Base-by-base conservation (phyloP, 2,797 vertebrate species). In the Ctenosaura bakeri region DNA sequence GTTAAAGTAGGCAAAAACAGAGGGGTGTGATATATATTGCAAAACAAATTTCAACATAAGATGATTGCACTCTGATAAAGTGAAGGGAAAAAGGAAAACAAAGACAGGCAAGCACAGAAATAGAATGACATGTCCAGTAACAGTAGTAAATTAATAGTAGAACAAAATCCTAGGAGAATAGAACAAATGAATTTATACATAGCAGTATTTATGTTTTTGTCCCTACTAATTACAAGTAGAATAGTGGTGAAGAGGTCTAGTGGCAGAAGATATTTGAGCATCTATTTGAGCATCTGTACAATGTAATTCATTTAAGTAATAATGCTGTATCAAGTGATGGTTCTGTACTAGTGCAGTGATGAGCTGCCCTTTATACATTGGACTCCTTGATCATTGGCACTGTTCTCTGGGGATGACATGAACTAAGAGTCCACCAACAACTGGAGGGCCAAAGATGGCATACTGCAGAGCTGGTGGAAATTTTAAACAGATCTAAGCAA, bases 41-140 rank as follows among this genome's bases (percentile, higher is more conserved):
- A 90, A 77, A 22, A 62, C 85, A 90, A 85, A 83, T 91, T 92
- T 50, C 73, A 86, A 77, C n/a, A 26, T 82, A 56, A n/a, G 14
- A 82, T 38, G 56, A 73, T 85, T 84, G 22, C 50, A 42, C 50
- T 22, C 42, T 86, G 69, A 85, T 91, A 82, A 50, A 26, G 50
- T 38, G 42, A 91, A 77, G 59, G 4, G 26, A 3, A 91, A 35
- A 69, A 85, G 81, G 62, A 29, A 93, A 95, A 56, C 73, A 84
- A 78, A 69, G 69, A 0, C 85, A 79, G 84, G 38, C 85, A 77
- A 10, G 18, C 88, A 88, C 64, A 50, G 0, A 78, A 88, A 83
- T n/a, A 24, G 8, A 0, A 46, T 10, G 38, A 38, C 29, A n/a
- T 64, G 16, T 62, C 32, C 24, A 38, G n/a, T 52, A 74, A 59